phyloP scores from a whole-genome alignment of 2,113 vertebrate genomes.

The Ochotona curzoniae region DNA sequence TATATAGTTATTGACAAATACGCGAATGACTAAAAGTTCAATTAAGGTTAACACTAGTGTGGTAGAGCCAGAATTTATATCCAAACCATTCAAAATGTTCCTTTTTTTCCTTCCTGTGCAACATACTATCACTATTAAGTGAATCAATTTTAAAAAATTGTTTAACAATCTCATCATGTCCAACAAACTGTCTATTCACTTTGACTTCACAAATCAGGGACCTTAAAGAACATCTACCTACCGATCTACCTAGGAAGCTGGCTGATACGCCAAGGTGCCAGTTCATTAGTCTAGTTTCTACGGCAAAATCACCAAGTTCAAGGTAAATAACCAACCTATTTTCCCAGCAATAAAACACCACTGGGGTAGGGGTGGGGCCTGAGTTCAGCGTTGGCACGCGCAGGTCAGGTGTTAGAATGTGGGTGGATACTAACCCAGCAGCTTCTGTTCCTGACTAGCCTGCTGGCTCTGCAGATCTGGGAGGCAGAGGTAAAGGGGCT shows the following conservation, averaged over 20 bases:
- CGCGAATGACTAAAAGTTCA: background rate
- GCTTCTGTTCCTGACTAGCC: no score
- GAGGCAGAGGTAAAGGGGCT: no score
- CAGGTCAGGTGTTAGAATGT: no score
- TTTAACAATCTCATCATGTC: background rate
- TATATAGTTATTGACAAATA: slow-evolving; percentile 44
- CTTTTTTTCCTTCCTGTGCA: background rate
- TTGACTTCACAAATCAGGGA: slow-evolving; percentile 54
- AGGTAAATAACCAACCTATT: slow-evolving; percentile 19
- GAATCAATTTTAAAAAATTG: background rate
- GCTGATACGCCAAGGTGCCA: background rate
- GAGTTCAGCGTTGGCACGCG: no score
- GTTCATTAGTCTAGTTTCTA: slow-evolving; percentile 4
- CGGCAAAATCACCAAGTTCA: slow-evolving; percentile 44
- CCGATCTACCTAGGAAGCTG: background rate
- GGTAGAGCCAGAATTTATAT: background rate
- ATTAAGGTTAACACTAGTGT: background rate
- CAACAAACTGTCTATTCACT: background rate
- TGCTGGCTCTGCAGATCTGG: no score
- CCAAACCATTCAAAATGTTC: slow-evolving; percentile 32
- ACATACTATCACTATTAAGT: slow-evolving; percentile 34
- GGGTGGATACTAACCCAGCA: no score
- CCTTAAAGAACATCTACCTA: slow-evolving; percentile 23
- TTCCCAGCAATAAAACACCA: slow-evolving; percentile 42
- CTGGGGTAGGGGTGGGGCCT: slow-evolving; percentile 7